These are phyloP conservation scores for Mnemiopsis leidyi DNA, from an alignment of 37 sponge, comb jelly and placozoan species.

Conservation along the genomic window DNA sequence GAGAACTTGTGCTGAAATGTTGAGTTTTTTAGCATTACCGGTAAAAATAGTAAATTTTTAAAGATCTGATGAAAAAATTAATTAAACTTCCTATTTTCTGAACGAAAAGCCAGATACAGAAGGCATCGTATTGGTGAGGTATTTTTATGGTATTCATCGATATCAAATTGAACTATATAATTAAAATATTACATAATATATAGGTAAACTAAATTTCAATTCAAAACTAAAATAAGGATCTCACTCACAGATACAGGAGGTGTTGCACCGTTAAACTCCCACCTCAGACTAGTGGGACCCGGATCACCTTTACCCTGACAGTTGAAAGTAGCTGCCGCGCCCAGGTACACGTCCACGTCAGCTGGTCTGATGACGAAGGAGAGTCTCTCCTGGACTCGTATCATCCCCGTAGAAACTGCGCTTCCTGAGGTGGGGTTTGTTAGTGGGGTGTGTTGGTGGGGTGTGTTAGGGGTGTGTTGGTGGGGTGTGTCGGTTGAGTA, in stretches of 20 bases:
- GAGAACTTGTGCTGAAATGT: neutral
- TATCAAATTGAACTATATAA: no score
- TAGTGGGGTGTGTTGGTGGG: no score
- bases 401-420: neutral
- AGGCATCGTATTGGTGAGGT: no score
- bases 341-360: constrained; percentile 17
- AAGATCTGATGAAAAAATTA: neutral
- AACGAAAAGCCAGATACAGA: no score
- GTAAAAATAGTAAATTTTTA: neutral
- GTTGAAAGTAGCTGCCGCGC: constrained; percentile 41
- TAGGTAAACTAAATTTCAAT: no score
- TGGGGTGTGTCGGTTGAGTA: no score
- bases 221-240: neutral
- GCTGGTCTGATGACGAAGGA: constrained; percentile 7
- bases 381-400: neutral
- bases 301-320: constrained; percentile 17
- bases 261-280: constrained; percentile 4
- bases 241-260: constrained; percentile 2
- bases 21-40: neutral
- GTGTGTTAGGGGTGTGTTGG: no score
- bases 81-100: no score
- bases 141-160: no score
- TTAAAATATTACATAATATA: no score
- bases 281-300: neutral
- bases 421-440: neutral